phyloP scores from a whole-genome alignment of 2,888 invertebrate genomes.

The Serrognathus titanus region DNA sequence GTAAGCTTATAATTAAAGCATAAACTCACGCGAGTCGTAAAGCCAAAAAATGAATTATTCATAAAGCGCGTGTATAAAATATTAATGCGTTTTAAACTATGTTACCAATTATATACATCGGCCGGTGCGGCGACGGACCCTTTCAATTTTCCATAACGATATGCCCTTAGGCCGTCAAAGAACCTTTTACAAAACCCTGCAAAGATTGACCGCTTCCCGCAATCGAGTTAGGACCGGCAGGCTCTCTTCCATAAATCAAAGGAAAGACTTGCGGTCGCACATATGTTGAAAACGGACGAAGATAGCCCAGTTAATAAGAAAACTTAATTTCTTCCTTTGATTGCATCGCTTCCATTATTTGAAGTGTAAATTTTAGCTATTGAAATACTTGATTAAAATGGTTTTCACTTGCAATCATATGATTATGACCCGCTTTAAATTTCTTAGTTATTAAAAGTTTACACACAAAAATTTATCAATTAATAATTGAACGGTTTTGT shows the following conservation, averaged over 20 bases:
- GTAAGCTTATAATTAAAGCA: too few species aligned
- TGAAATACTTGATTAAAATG: too few species aligned
- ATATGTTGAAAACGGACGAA: neutral
- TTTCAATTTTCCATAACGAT: constrained; percentile 18
- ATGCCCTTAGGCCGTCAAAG: constrained; percentile 12
- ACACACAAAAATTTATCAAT: too few species aligned
- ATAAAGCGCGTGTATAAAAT: constrained; percentile 4
- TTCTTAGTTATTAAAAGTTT: too few species aligned
- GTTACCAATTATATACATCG: constrained; percentile 15
- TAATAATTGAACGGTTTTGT: too few species aligned
- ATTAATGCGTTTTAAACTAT: constrained; percentile 13
- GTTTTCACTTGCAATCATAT: too few species aligned
- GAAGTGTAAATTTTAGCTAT: too few species aligned
- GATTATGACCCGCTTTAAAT: too few species aligned
- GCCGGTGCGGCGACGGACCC: constrained; percentile 7
- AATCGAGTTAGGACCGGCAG: constrained; percentile 14
- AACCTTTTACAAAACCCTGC: constrained; percentile 18
- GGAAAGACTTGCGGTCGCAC: constrained; percentile 9
- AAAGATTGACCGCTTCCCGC: constrained; percentile 21
- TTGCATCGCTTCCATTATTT: too few species aligned
- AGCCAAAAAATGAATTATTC: constrained; percentile 11
- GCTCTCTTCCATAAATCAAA: constrained; percentile 17
- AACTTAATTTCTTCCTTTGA: too few species aligned
- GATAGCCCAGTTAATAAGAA: too few species aligned
- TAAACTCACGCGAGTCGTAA: neutral